Evolutionary conservation across 2,888 invertebrate species (phyloP), one percentile per base, ranked within the genome.

Genomic region (Coenonympha arcania): DNA sequence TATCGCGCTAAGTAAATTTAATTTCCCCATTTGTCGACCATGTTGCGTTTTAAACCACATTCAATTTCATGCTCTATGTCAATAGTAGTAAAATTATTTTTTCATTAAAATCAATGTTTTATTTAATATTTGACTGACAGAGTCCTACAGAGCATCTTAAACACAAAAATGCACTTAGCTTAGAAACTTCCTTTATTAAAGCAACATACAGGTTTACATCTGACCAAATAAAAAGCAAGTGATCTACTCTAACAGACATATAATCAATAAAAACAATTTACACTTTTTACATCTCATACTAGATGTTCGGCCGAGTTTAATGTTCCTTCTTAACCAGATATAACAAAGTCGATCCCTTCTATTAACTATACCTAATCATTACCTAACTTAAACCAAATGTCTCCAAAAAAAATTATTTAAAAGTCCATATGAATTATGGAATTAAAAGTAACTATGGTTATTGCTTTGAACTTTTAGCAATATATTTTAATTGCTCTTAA

Each of bases 221-320:
- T 43, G 43, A 50, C 20, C 66, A 76, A 81, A 81, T 75, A 62
- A 82, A 83, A 82, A 75, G 64, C 72, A 72, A 70, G 66, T 73
- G 65, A 79, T 79, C 83, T 85, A 83, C 50, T 79, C 83, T 83
- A 84, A 82, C 73, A 78, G 74, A 70, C 73, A 67, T 83, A 77
- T 85, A 83, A 79, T 81, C 60, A 71, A 74, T 74, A 74, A 77
- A 78, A 76, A 77, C 73, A 75, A 76, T 80, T 77, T 79, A 82
- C 79, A 84, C 71, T 78, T 78, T 80, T 57, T 75, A 82, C 78
- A 81, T 71, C 71, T 57, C 24, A 62, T 37, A 28, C 22, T 63
- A 57, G 69, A 66, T 69, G 64, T 68, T 60, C 61, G 61, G 59
- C 59, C 58, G 54, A 65, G 54, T 66, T 69, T 66, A 24, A 44